These are phyloP conservation scores for Apamea monoglypha DNA, from an alignment of 2,888 invertebrate species.

Conservation along the genomic window DNA sequence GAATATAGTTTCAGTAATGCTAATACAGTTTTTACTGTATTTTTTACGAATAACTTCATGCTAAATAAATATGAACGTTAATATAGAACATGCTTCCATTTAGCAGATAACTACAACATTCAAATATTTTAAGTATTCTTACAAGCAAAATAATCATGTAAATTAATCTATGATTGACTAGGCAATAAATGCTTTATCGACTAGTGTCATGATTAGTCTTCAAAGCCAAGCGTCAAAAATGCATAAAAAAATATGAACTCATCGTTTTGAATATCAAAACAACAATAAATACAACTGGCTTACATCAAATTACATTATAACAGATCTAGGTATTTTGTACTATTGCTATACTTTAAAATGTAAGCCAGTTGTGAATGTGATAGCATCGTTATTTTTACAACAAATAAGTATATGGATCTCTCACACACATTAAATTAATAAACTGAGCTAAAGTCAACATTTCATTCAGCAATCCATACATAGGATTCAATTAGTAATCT, in stretches of 20 bases:
- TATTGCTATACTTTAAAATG: slow-evolving; percentile 70
- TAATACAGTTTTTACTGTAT: slow-evolving; percentile 29
- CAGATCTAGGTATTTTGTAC: slow-evolving; percentile 68
- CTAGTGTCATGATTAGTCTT: slow-evolving; percentile 73
- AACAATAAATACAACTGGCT: slow-evolving; percentile 74
- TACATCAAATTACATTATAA: slow-evolving; percentile 68
- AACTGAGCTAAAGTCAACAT: slow-evolving; percentile 58
- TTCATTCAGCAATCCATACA: slow-evolving; percentile 50
- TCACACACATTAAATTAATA: slow-evolving; percentile 59
- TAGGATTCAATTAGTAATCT: slow-evolving; percentile 35
- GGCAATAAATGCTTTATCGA: slow-evolving; percentile 68
- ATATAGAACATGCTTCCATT: slow-evolving; percentile 67
- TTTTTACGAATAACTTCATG: slow-evolving; percentile 48
- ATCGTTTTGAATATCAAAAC: slow-evolving; percentile 67
- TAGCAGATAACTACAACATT: slow-evolving; percentile 58
- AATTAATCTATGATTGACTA: slow-evolving; percentile 63
- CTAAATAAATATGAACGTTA: slow-evolving; percentile 60
- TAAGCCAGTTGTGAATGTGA: slow-evolving; percentile 69
- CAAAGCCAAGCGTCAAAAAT: slow-evolving; percentile 80
- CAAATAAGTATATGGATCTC: slow-evolving; percentile 73
- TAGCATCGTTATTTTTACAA: slow-evolving; percentile 41
- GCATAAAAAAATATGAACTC: slow-evolving; percentile 72
- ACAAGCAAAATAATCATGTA: slow-evolving; percentile 63
- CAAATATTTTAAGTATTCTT: slow-evolving; percentile 44
- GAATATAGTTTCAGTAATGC: slow-evolving; percentile 32